Evolutionary conservation across 2,113 vertebrate species (phyloP), one percentile per base, ranked within the genome.

Genomic region (Cyanocitta stelleri): DNA sequence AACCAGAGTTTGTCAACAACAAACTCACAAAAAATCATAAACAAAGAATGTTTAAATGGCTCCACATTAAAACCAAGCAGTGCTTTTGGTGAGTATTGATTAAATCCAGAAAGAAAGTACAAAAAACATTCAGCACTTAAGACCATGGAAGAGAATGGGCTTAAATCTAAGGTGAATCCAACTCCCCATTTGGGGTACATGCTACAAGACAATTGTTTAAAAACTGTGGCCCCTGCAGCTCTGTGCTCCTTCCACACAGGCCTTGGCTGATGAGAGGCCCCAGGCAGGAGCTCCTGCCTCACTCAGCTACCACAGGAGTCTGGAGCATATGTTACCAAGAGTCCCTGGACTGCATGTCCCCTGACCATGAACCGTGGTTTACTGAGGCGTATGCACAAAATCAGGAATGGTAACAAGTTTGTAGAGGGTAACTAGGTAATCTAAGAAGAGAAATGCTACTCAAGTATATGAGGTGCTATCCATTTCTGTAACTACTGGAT

Each of bases 281-380:
- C 32, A 80, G 35, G 71, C 17, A 26, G 61, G 4, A 84, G 48
- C 27, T 93, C 37, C 66, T 79, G 69, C 54, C 35, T 62, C 41
- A 43, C 33, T 66, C 21, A n/a, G 55, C 55, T 66, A 27, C 62
- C n/a, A 14, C 16, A 80, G 30, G 17, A 77, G 35, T 11, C 58
- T 76, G 51, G 39, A 87, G 33, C 16, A 41, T 0, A 0, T n/a
- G 16, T 5, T 39, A 58, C 33, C 49, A 33, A 33, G 27, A 24
- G 26, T 9, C 55, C 33, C 29, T 35, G 55, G 30, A n/a, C 16
- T 62, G 33, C 7, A 5, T 5, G 14, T 22, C 49, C 35, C 7
- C 1, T n/a, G 43, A 64, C 1, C 7, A 44, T 32, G 26, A 80
- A 22, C 9, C 1, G 1, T 3, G 33, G 44, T 41, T 88, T 72